phyloP scores from a whole-genome alignment of 2,113 vertebrate species.

The Glaucidium brasilianum region DNA sequence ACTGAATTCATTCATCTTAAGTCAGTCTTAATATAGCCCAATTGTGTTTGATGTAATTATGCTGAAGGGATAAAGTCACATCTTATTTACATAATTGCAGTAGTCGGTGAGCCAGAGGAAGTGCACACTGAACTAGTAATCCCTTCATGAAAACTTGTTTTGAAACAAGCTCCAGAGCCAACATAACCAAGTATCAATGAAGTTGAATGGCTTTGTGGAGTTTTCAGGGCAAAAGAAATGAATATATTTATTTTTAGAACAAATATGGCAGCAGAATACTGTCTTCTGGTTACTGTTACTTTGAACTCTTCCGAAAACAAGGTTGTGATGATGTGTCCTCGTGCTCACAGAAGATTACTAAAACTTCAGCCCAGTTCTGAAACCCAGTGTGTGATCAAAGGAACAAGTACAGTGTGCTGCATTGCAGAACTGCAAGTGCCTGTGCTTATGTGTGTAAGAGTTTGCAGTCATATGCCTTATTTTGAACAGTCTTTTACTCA shows the following conservation, averaged over 20 bases:
- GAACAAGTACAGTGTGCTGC: background rate
- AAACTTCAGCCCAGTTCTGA: background rate
- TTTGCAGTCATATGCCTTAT: accelerated
- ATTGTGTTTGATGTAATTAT: conserved; percentile 66
- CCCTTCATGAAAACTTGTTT: background rate
- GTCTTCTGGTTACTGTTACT: background rate
- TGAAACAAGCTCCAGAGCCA: background rate
- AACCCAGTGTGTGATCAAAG: background rate
- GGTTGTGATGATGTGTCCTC: background rate
- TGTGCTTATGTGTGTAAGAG: background rate
- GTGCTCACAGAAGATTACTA: accelerated
- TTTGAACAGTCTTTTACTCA: background rate
- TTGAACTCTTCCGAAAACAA: background rate
- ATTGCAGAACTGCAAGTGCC: background rate
- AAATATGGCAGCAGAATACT: background rate
- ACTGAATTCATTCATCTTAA: conserved; percentile 17
- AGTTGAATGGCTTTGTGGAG: background rate
- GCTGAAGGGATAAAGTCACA: conserved; percentile 57
- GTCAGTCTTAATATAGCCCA: conserved; percentile 47
- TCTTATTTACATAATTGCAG: conserved; percentile 56
- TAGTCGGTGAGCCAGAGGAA: background rate
- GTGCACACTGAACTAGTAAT: conserved; percentile 7
- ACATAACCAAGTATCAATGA: background rate
- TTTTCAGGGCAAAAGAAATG: background rate
- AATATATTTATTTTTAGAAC: background rate